Conservation (phyloP, 2,797 vertebrate genomes). For the Brotula barbata region DNA sequence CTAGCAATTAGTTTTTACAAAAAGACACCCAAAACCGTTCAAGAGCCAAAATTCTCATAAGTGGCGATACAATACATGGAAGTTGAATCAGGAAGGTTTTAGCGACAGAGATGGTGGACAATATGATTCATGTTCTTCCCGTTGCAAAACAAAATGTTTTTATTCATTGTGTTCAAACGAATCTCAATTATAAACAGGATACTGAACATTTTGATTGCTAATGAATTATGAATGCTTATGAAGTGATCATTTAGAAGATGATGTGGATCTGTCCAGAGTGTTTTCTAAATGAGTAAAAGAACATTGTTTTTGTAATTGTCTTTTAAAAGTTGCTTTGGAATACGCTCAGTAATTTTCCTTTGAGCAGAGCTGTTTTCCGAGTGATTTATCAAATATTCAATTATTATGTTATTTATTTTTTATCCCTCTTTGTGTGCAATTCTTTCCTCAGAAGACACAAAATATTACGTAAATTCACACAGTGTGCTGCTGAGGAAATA, state of each 20-base stretch:
- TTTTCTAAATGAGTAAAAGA: too few species aligned
- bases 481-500: conserved; percentile 7
- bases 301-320: not conserved
- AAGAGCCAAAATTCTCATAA: conserved; percentile 19
- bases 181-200: too few species aligned
- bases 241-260: not conserved
- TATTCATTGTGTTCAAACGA: not conserved
- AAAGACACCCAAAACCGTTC: not conserved
- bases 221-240: too few species aligned
- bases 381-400: not conserved
- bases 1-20: too few species aligned
- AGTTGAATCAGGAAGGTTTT: conserved; percentile 1
- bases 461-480: conserved; percentile 13
- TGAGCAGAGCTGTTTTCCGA: not conserved
- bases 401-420: not conserved
- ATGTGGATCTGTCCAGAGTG: not conserved
- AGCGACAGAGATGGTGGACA: not conserved
- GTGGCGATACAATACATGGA: not conserved
- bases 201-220: too few species aligned
- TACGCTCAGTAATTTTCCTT: too few species aligned
- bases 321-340: not conserved
- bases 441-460: conserved; percentile 30
- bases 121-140: not conserved
- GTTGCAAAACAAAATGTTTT: not conserved
- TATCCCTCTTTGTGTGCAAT: conserved; percentile 21